Base-by-base conservation (phyloP, 2,797 vertebrate genomes). In the Onychomys arenicola region DNA sequence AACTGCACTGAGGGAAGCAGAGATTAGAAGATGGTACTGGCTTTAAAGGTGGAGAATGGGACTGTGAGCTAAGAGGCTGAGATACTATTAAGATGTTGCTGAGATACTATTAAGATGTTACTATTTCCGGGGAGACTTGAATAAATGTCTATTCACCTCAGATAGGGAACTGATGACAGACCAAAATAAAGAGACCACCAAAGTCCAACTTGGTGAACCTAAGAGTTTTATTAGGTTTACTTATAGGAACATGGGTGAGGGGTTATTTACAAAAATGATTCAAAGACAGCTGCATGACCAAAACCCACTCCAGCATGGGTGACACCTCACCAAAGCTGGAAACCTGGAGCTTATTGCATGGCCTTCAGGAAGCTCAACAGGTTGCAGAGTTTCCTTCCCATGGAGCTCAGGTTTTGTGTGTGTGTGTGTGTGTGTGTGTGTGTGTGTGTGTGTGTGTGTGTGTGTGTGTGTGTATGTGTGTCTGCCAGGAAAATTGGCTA, bases 371-470 rank as follows among this genome's bases (percentile, higher is more conserved):
- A 81, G n/a, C n/a, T 23, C 12, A 37, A 59, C 6, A 37, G 34
- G 21, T 57, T 57, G 6, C n/a, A n/a, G n/a, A n/a, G n/a, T 23
- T 3, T 21, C 76, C 46, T 19, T 10, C 34, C 17, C 14, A 34
- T 5, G 0, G 17, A n/a, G 32, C 5, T 55, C 34, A n/a, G n/a
- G n/a, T n/a, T n/a, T n/a, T 46, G 5, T 46, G 5, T 46, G 5
- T 46, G 43, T 46, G 43, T 46, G 46, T 49, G 46, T 49, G 7
- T 49, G 46, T 49, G 46, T 49, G 46, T 49, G 46, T 52, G 49
- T 52, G 49, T 52, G 49, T 52, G 49, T 52, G 49, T 52, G 49
- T 52, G 49, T 52, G 49, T 52, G 49, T 52, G 49, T 52, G 49
- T 52, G 49, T 52, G 49, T 52, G 12, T 52, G 49, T 52, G 12